Evolutionary conservation across 1,140 invertebrate genomes (phyloP).

Genomic region (Xylocopa sonorina): DNA sequence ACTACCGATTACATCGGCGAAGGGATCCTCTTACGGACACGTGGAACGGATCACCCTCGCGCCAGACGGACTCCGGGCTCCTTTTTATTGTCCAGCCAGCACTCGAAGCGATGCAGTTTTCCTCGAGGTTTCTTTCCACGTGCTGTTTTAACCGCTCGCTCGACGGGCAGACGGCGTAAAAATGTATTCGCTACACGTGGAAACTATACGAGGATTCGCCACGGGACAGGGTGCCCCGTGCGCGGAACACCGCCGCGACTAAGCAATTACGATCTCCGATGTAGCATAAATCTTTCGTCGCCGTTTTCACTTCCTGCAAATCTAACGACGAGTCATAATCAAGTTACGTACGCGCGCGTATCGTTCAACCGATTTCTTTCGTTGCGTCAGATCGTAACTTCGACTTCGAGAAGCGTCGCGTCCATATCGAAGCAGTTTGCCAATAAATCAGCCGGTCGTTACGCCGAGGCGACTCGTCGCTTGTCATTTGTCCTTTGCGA

Average conservation of each 20-base stretch:
- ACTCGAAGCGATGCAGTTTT: constrained; percentile 19
- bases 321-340: constrained; percentile 7
- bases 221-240: neutral
- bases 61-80: constrained; percentile 5
- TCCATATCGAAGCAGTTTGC: neutral
- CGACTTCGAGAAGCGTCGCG: constrained; percentile 12
- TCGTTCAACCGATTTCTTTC: constrained; percentile 44
- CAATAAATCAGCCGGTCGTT: constrained; percentile 21
- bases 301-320: constrained; percentile 27
- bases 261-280: constrained; percentile 13
- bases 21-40: constrained; percentile 43
- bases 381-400: constrained; percentile 30
- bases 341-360: constrained; percentile 27
- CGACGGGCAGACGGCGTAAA: neutral
- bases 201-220: neutral
- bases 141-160: neutral
- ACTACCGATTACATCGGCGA: neutral
- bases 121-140: neutral
- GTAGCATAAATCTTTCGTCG: constrained; percentile 18
- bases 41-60: constrained; percentile 38
- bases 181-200: constrained; percentile 33
- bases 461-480: neutral
- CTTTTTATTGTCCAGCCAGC: constrained; percentile 19
- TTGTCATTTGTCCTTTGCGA: constrained; percentile 11
- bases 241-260: neutral